Percentiles rank a stretch among this genome's conserved stretches.
These are phyloP conservation scores for Zaprionus obscuricornis DNA, from an alignment of 2,888 invertebrate genomes.

Conservation along the genomic window DNA sequence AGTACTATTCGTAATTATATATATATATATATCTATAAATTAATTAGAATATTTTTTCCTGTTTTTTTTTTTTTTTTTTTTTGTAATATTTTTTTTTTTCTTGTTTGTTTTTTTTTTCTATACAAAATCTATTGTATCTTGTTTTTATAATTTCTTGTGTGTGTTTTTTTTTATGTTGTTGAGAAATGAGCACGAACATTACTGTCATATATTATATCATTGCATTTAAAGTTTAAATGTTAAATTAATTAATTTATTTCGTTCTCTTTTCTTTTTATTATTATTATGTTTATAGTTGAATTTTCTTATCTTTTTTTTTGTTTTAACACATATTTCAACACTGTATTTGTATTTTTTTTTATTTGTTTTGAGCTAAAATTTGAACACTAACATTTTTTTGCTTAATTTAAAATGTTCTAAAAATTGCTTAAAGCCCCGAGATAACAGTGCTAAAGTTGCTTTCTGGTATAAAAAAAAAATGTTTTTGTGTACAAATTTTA, in stretches of 20 bases:
- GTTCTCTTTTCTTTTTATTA: conserved; percentile 13
- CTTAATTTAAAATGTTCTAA: conserved; percentile 67
- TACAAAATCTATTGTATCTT: conserved; percentile 43
- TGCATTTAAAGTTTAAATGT: conserved; percentile 8
- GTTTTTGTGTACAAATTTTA: conserved; percentile 14
- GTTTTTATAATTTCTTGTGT: conserved; percentile 1
- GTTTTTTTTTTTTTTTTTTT: conserved; percentile 9
- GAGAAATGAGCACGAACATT: conserved; percentile 65
- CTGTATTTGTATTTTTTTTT: no score
- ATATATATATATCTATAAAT: conserved; percentile 55
- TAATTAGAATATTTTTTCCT: conserved; percentile 62
- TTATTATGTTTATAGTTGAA: conserved; percentile 7
- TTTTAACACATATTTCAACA: conserved; percentile 59
- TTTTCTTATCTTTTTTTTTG: conserved; percentile 20
- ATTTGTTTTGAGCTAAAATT: conserved; percentile 70
- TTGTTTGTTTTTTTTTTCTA: conserved; percentile 38
- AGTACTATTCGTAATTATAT: conserved; percentile 67
- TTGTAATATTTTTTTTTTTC: conserved; percentile 22
- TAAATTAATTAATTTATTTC: conserved; percentile 36
- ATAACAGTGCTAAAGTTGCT: conserved; percentile 59
- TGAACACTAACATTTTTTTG: conserved; percentile 73
- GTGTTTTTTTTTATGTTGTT: conserved; percentile 26
- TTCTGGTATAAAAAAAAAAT: conserved; percentile 13
- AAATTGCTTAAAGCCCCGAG: conserved; percentile 59
- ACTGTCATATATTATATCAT: conserved; percentile 21